Conservation (phyloP, 2,888 invertebrate genomes). For the Gymnoscelis rufifasciata region DNA sequence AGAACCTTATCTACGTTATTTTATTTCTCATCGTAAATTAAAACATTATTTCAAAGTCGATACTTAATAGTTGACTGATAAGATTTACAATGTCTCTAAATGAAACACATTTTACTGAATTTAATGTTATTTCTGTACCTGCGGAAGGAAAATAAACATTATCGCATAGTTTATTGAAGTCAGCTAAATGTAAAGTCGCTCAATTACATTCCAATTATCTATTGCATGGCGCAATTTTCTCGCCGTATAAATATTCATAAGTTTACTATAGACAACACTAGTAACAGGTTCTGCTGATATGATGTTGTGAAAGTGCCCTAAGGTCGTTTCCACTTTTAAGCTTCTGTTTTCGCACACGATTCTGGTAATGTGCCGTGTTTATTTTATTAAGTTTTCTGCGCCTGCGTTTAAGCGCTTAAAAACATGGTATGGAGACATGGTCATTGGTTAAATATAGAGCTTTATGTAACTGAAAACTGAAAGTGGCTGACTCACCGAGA, state of each 20-base stretch:
- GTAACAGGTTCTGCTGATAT: conserved; percentile 14
- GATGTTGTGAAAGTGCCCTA: conserved; percentile 28
- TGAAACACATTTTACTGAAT: neutral
- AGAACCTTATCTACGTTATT: conserved; percentile 24
- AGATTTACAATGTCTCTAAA: neutral
- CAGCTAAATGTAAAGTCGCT: neutral
- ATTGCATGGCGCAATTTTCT: conserved; percentile 6
- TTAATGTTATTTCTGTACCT: neutral
- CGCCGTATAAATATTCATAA: conserved; percentile 21
- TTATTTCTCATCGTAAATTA: conserved; percentile 29
- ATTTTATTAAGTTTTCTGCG: too few species aligned
- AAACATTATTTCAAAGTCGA: conserved; percentile 13
- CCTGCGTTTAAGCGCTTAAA: too few species aligned
- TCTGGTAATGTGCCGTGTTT: too few species aligned
- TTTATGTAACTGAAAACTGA: too few species aligned
- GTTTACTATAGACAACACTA: conserved; percentile 13
- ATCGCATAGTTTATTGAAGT: too few species aligned
- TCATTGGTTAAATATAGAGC: too few species aligned
- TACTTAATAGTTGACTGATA: neutral
- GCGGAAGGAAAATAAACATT: neutral
- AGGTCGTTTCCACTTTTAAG: conserved; percentile 8
- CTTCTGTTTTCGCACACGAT: neutral
- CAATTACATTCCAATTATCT: neutral
- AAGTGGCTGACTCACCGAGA: too few species aligned
- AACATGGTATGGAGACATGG: too few species aligned